A percentile compares a stretch with the other conserved stretches of the same genome.
phyloP scores from a whole-genome alignment of 2,888 invertebrate genomes.

The Tridacna crocea region DNA sequence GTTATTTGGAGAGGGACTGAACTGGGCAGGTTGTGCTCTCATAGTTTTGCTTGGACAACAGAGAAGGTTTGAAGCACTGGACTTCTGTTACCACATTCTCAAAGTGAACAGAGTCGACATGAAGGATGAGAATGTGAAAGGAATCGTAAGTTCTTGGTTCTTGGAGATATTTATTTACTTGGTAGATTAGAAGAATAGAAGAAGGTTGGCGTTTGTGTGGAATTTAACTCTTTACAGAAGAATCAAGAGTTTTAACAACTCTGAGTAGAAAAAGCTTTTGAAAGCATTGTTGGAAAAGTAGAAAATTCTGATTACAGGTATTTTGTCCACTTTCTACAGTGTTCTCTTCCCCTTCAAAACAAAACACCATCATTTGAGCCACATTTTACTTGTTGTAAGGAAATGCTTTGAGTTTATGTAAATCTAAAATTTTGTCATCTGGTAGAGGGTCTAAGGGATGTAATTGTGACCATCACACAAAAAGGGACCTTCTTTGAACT shows the following conservation, averaged over 20 bases:
- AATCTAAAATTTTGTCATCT: too few species aligned
- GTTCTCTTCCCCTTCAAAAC: neutral
- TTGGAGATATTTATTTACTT: neutral
- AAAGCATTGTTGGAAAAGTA: neutral
- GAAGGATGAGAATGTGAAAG: conserved; percentile 97
- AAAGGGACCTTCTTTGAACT: too few species aligned
- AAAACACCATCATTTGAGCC: too few species aligned
- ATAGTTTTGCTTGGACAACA: conserved; percentile 98
- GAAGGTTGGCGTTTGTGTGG: neutral
- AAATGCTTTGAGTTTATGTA: too few species aligned
- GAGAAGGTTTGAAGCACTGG: conserved; percentile 97
- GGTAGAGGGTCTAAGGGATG: too few species aligned
- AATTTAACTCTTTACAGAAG: neutral
- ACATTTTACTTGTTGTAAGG: too few species aligned
- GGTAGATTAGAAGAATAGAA: neutral
- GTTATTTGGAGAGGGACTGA: conserved; percentile 98
- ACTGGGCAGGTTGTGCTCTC: conserved; percentile 99
- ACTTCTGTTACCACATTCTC: conserved; percentile 99
- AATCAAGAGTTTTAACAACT: neutral
- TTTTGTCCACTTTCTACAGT: neutral
- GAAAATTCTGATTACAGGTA: neutral
- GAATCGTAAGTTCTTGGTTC: conserved; percentile 90
- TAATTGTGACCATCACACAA: too few species aligned
- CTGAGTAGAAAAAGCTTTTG: neutral
- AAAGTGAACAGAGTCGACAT: conserved; percentile 98